These are phyloP conservation scores for Paramormyrops hopkinsi DNA, from an alignment of 2,797 vertebrate species.

Conservation along the genomic window DNA sequence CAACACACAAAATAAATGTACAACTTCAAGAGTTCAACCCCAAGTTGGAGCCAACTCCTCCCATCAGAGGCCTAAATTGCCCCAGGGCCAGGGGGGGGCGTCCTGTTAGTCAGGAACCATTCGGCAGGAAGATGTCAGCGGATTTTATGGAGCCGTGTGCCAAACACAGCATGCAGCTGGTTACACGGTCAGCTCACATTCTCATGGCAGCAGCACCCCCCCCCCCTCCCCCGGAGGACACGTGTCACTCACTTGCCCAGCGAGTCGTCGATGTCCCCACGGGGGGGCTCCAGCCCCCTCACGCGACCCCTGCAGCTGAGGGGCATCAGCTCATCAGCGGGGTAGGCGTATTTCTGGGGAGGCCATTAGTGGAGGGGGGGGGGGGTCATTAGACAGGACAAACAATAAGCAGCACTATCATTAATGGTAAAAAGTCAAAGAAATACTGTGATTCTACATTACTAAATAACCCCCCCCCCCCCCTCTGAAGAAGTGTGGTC, in stretches of 20 bases:
- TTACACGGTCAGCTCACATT: not conserved
- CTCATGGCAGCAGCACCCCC: not conserved
- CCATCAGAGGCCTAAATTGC: not conserved
- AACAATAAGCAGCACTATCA: not conserved
- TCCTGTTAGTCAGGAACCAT: not conserved
- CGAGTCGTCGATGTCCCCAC: conserved; percentile 72
- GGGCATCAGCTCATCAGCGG: conserved; percentile 75
- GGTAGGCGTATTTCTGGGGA: conserved; percentile 71
- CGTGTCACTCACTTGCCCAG: conserved; percentile 64
- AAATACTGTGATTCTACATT: not conserved
- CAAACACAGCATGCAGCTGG: not conserved
- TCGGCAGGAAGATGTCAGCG: not conserved
- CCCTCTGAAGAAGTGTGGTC: not conserved
- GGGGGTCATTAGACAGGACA: not conserved
- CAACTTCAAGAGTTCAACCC: not conserved
- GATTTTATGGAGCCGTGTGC: not conserved
- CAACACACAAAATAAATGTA: not conserved
- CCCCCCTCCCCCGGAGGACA: not conserved
- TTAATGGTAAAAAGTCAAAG: not conserved
- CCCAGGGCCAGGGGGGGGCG: not conserved
- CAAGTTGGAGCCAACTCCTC: not conserved
- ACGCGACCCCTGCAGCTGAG: conserved; percentile 71
- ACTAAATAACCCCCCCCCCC: not conserved
- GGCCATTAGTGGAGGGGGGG: not conserved
- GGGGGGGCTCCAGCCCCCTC: conserved; percentile 68